phyloP scores from a whole-genome alignment of 2,113 vertebrate species.

The Tupaia tana region DNA sequence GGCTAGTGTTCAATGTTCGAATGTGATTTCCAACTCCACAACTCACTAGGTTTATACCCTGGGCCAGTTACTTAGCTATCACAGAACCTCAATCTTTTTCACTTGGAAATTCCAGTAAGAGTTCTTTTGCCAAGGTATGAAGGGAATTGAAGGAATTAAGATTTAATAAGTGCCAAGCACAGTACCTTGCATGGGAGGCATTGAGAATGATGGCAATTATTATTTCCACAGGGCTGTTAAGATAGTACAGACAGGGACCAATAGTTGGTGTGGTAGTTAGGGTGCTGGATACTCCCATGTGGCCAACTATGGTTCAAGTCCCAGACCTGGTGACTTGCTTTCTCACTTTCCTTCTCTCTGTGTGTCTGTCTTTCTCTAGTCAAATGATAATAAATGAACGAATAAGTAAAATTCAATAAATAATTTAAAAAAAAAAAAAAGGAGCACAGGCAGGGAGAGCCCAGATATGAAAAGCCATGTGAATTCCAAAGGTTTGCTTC shows the following conservation, averaged over 20 bases:
- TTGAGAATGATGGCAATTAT: background rate
- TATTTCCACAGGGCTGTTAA: background rate
- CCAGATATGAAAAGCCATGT: background rate
- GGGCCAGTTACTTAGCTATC: background rate
- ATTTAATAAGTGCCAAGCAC: background rate
- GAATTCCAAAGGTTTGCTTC: background rate
- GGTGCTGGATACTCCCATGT: too few relatives aligned
- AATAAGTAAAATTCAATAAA: too few relatives aligned
- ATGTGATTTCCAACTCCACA: background rate
- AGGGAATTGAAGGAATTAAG: background rate
- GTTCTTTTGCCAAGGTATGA: background rate
- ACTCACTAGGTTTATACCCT: background rate
- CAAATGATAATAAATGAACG: too few relatives aligned
- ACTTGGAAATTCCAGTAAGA: conserved; percentile 10
- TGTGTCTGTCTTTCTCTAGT: too few relatives aligned
- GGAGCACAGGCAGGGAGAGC: background rate
- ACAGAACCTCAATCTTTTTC: background rate
- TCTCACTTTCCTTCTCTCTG: too few relatives aligned
- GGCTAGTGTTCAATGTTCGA: background rate
- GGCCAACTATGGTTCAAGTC: too few relatives aligned
- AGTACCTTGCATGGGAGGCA: background rate
- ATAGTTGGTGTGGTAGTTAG: too few relatives aligned
- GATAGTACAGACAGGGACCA: too few relatives aligned
- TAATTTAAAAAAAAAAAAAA: too few relatives aligned
- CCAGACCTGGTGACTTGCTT: too few relatives aligned